These are phyloP conservation scores for Tor tambroides DNA, from an alignment of 2,113 vertebrate species.

Conservation along the genomic window DNA sequence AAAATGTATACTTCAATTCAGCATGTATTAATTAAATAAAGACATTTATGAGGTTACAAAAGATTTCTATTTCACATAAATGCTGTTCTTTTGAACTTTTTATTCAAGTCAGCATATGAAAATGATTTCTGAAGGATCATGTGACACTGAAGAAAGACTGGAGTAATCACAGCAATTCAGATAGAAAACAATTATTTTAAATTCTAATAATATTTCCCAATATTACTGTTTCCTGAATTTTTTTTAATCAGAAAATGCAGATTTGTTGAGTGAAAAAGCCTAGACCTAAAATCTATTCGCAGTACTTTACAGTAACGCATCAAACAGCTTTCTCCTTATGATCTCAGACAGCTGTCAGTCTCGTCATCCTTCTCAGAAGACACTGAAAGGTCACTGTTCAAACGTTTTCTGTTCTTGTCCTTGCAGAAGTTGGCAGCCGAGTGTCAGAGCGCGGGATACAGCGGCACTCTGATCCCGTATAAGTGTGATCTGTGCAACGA, in stretches of 20 bases:
- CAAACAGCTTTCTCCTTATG: neutral
- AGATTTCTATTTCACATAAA: too few species aligned
- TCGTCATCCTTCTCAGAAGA: neutral
- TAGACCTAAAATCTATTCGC: neutral
- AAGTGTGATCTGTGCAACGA: slow-evolving; percentile 94
- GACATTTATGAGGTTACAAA: neutral
- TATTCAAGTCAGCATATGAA: neutral
- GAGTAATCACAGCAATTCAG: neutral
- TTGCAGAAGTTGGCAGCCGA: slow-evolving; percentile 91
- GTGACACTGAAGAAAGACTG: too few species aligned
- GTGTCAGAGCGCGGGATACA: slow-evolving; percentile 92
- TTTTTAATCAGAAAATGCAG: neutral
- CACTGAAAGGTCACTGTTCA: neutral
- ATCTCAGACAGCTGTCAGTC: neutral
- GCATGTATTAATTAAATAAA: neutral
- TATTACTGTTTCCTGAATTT: neutral
- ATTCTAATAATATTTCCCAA: neutral
- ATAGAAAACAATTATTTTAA: neutral
- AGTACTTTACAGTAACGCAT: neutral
- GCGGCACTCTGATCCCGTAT: slow-evolving; percentile 90
- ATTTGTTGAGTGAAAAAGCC: neutral
- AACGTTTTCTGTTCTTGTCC: neutral
- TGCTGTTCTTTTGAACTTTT: too few species aligned
- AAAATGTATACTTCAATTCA: too few species aligned
- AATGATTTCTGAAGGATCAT: neutral